These are phyloP conservation scores for Drosophila antonietae DNA, from an alignment of 2,888 invertebrate species.

Conservation along the genomic window DNA sequence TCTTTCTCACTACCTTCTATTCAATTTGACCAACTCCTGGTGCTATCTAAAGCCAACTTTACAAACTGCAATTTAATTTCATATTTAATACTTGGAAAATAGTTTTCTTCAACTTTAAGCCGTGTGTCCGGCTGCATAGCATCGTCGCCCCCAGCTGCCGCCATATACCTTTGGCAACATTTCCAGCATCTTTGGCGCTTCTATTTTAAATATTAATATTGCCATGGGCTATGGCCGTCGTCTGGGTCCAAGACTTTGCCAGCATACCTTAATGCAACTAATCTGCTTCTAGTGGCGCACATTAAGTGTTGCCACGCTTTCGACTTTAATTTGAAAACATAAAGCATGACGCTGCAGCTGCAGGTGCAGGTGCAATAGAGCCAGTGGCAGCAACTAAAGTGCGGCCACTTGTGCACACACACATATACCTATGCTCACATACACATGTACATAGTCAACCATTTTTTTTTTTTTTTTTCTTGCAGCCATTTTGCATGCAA, in stretches of 20 bases:
- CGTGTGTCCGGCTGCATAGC: neutral
- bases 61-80: constrained; percentile 39
- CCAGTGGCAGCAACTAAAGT: constrained; percentile 52
- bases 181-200: constrained; percentile 11
- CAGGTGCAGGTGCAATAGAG: constrained; percentile 22
- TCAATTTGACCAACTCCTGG: neutral
- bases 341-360: constrained; percentile 54
- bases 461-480: constrained; percentile 26
- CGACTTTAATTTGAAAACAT: constrained; percentile 78
- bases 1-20: neutral
- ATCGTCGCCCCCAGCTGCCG: neutral
- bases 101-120: constrained; percentile 40
- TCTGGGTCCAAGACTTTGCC: constrained; percentile 14
- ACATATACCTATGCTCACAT: constrained; percentile 20
- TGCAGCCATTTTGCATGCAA: constrained; percentile 57
- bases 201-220: constrained; percentile 57
- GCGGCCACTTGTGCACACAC: constrained; percentile 62
- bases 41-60: constrained; percentile 12
- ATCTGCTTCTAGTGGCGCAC: constrained; percentile 79
- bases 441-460: constrained; percentile 1
- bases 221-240: constrained; percentile 21
- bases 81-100: constrained; percentile 25
- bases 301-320: constrained; percentile 79
- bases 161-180: neutral
- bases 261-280: constrained; percentile 66